These are phyloP conservation scores for Nomia melanderi DNA, from an alignment of 1,140 invertebrate genomes.

Conservation along the genomic window DNA sequence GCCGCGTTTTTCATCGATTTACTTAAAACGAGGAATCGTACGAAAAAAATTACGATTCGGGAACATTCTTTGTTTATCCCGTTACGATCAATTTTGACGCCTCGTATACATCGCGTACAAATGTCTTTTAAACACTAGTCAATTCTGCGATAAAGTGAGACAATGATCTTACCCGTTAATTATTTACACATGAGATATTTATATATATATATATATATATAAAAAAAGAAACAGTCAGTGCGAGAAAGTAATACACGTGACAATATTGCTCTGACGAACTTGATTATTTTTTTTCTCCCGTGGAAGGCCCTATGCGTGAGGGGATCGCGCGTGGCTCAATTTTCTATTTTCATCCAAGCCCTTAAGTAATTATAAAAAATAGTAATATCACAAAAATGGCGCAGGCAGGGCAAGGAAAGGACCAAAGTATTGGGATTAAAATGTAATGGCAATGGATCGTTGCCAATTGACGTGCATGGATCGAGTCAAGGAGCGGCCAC, in stretches of 20 bases:
- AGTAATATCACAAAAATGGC: conserved; percentile 79
- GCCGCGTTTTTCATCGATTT: too few relatives aligned
- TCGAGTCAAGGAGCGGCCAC: conserved; percentile 71
- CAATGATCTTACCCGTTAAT: conserved; percentile 18
- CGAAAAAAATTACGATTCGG: too few relatives aligned
- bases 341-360: conserved; percentile 62
- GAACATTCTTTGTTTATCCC: neutral
- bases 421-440: conserved; percentile 69
- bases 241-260: conserved; percentile 13
- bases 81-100: too few relatives aligned
- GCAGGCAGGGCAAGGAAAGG: conserved; percentile 74
- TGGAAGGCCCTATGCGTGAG: conserved; percentile 26
- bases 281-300: conserved; percentile 26
- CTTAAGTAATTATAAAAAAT: conserved; percentile 77
- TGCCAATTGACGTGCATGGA: conserved; percentile 70
- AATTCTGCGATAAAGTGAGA: conserved; percentile 35
- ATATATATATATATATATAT: conserved; percentile 2
- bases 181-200: conserved; percentile 32
- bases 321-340: conserved; percentile 64
- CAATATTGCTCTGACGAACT: neutral
- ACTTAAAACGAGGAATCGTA: too few relatives aligned
- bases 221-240: neutral
- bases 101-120: neutral
- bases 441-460: conserved; percentile 60
- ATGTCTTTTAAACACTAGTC: conserved; percentile 28